A percentile compares a stretch with the other conserved stretches of the same genome.
Conservation (phyloP, 2,888 invertebrate species). For the Eubasilissa splendida region DNA sequence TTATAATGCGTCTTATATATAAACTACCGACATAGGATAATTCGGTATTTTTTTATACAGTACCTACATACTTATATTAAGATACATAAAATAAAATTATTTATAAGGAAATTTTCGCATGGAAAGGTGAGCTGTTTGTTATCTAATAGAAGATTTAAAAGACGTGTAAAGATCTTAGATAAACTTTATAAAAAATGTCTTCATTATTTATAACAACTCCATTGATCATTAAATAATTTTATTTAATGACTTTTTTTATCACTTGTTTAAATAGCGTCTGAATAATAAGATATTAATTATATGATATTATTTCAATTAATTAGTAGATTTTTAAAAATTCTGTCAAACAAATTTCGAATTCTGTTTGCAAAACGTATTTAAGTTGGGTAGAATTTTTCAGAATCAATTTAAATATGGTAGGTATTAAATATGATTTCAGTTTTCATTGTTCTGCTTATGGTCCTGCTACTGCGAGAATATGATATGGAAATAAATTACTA, state of each 20-base stretch:
- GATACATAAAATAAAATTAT: no score
- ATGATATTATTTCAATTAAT: neutral
- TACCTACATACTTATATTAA: no score
- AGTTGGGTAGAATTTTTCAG: no score
- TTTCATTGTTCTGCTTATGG: no score
- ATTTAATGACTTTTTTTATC: neutral
- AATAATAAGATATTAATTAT: neutral
- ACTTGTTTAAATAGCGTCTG: neutral
- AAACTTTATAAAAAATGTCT: slow-evolving; percentile 1
- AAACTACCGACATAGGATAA: no score
- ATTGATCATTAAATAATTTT: neutral
- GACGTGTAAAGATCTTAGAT: neutral
- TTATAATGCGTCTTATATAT: no score
- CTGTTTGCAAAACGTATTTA: no score
- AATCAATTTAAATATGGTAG: no score
- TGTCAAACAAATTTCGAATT: neutral
- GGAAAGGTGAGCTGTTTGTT: neutral
- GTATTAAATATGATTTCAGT: no score
- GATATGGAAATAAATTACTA: no score
- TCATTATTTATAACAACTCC: neutral
- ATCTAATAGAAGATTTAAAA: neutral
- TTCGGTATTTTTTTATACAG: no score
- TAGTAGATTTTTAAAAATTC: neutral
- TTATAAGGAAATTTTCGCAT: neutral
- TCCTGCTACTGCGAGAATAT: no score